Evolutionary conservation across 1,140 invertebrate species (phyloP).

Genomic region (Eumeta japonica): DNA sequence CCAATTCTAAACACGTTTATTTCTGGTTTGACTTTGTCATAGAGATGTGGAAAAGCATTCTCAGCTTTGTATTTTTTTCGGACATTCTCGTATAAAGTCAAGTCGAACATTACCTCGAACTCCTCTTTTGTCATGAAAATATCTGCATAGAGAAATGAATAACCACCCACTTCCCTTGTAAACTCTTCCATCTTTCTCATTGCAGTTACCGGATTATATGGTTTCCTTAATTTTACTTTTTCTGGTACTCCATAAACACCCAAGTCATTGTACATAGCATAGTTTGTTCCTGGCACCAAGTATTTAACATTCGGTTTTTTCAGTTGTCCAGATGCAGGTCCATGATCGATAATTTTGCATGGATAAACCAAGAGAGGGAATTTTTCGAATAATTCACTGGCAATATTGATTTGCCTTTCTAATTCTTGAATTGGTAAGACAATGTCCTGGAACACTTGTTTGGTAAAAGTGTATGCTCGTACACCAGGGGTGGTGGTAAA

Average conservation of each 20-base stretch:
- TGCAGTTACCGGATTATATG: slow-evolving; percentile 42
- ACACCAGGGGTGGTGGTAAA: slow-evolving; percentile 77
- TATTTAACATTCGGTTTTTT: slow-evolving; percentile 59
- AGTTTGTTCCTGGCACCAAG: slow-evolving; percentile 55
- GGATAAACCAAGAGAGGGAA: slow-evolving; percentile 85
- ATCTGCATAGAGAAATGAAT: slow-evolving; percentile 68
- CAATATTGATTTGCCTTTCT: slow-evolving; percentile 64
- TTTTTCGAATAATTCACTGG: slow-evolving; percentile 68
- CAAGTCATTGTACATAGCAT: slow-evolving; percentile 75
- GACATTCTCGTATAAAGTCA: slow-evolving; percentile 72
- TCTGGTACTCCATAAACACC: slow-evolving; percentile 79
- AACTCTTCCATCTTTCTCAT: slow-evolving; percentile 55
- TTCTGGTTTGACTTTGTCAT: slow-evolving; percentile 79
- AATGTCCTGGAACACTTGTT: slow-evolving; percentile 84
- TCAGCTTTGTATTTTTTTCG: slow-evolving; percentile 63
- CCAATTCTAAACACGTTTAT: slow-evolving; percentile 68
- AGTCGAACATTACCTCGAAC: slow-evolving; percentile 82
- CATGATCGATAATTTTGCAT: slow-evolving; percentile 68
- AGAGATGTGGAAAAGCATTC: slow-evolving; percentile 78
- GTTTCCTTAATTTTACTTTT: slow-evolving; percentile 62
- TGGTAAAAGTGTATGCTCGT: slow-evolving; percentile 75
- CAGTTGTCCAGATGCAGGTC: slow-evolving; percentile 72
- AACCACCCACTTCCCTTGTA: slow-evolving; percentile 65
- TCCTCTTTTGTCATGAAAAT: slow-evolving; percentile 83
- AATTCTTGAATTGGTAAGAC: slow-evolving; percentile 72